These are phyloP conservation scores for Hippocampus abdominalis DNA, from an alignment of 2,113 vertebrate species.

Conservation along the genomic window DNA sequence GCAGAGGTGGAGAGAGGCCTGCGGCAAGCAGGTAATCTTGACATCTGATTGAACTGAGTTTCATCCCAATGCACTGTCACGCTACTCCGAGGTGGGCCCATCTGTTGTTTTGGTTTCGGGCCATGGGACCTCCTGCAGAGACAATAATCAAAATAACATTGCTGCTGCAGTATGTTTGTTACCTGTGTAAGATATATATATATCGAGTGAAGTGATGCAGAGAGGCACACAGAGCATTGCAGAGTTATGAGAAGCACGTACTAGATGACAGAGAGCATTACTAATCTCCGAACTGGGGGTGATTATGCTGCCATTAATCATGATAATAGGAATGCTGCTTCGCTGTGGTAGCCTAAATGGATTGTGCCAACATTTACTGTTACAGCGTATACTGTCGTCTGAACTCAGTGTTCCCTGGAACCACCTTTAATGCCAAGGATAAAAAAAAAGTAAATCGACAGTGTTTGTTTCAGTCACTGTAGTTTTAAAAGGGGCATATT, in stretches of 20 bases:
- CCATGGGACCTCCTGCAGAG: conserved; percentile 28
- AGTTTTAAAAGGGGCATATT: neutral
- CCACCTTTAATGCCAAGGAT: neutral
- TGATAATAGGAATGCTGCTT: conserved; percentile 28
- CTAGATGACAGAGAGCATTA: conserved; percentile 16
- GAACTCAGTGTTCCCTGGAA: conserved; percentile 46
- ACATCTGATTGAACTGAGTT: conserved; percentile 37
- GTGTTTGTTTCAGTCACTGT: neutral
- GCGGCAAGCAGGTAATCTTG: conserved; percentile 1
- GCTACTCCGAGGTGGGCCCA: conserved; percentile 15
- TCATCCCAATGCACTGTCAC: conserved; percentile 34
- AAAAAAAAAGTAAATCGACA: neutral
- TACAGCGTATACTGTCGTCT: conserved; percentile 10
- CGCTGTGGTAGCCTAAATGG: conserved; percentile 31
- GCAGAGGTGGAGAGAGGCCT: conserved; percentile 22
- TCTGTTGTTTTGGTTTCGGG: conserved; percentile 33
- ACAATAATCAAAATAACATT: conserved; percentile 22
- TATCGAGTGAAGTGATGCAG: conserved; percentile 25
- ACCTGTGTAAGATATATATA: conserved; percentile 31
- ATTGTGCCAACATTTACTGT: conserved; percentile 22
- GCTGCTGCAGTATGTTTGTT: conserved; percentile 25
- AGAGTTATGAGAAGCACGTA: conserved; percentile 5
- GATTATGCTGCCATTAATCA: conserved; percentile 43
- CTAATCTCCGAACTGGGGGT: conserved; percentile 26
- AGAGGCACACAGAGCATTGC: neutral